Percentiles rank a stretch among this genome's conserved stretches.
These are phyloP conservation scores for Sarcophilus harrisii DNA, from an alignment of 2,797 vertebrate genomes.

Conservation along the genomic window DNA sequence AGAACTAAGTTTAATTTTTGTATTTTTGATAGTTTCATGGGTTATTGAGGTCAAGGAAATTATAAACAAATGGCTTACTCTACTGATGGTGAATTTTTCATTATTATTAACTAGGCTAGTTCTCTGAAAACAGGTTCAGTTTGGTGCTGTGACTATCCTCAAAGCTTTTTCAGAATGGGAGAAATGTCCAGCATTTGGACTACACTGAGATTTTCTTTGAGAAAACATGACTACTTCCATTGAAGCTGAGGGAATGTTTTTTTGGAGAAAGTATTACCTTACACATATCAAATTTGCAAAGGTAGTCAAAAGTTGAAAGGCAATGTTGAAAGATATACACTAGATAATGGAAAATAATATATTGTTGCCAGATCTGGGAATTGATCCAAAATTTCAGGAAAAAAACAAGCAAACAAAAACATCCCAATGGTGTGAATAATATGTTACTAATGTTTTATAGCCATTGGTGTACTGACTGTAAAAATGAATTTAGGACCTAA, in stretches of 20 bases:
- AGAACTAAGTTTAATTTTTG: neutral
- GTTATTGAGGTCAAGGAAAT: neutral
- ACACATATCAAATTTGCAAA: too few species aligned
- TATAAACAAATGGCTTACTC: neutral
- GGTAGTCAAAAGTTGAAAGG: too few species aligned
- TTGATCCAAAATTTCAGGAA: too few species aligned
- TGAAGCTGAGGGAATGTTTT: neutral
- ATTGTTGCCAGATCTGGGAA: too few species aligned
- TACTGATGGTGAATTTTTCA: neutral
- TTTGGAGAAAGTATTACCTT: neutral
- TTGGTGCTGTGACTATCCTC: neutral
- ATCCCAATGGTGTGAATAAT: too few species aligned
- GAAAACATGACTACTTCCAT: neutral
- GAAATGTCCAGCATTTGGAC: neutral
- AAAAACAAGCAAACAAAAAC: too few species aligned
- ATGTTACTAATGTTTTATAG: too few species aligned
- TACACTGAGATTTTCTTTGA: neutral
- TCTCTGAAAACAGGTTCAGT: neutral
- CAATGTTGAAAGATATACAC: too few species aligned
- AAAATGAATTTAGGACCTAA: too few species aligned
- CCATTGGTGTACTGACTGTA: too few species aligned
- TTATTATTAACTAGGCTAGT: neutral
- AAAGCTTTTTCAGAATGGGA: neutral
- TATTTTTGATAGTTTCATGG: neutral
- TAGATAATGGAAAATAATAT: too few species aligned